Evolutionary conservation across 30 jellyfish, hydroid and myxozoan genomes (phyloP).

Genomic region (Rhopilema esculentum): DNA sequence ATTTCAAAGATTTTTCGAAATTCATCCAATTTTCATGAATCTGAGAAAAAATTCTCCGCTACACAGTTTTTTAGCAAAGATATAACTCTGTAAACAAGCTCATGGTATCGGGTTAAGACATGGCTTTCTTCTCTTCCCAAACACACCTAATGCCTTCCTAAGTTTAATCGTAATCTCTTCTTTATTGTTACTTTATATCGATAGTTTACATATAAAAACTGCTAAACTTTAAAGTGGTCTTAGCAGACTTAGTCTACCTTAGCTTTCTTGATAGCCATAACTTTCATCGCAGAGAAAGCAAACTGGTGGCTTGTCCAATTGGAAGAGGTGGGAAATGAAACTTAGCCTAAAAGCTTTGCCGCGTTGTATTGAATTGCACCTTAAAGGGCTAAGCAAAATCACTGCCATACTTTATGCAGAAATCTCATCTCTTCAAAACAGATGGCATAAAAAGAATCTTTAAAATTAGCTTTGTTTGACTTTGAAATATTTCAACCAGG

Average conservation of each 20-base stretch:
- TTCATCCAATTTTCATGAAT: constrained; percentile 33
- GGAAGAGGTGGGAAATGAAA: neutral
- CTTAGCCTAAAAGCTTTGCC: too few species aligned
- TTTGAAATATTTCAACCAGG: too few species aligned
- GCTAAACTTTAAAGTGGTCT: neutral
- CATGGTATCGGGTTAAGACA: neutral
- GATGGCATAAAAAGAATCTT: too few species aligned
- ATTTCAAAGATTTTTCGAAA: neutral
- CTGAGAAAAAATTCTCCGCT: constrained; percentile 9
- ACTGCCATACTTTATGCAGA: too few species aligned
- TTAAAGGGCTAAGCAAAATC: too few species aligned
- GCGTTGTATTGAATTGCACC: too few species aligned
- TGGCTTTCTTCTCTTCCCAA: neutral
- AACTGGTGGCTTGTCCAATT: neutral
- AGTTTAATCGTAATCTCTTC: neutral
- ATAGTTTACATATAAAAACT: neutral
- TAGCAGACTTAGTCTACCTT: neutral
- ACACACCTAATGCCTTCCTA: neutral
- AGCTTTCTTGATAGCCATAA: neutral
- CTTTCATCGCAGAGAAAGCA: neutral
- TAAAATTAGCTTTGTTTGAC: too few species aligned
- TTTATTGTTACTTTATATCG: neutral
- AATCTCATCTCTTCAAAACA: too few species aligned
- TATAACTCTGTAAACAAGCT: neutral
- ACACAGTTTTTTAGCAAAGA: neutral